Evolutionary conservation across 1,140 invertebrate species (phyloP).

Genomic region (Bicyclus anynana): DNA sequence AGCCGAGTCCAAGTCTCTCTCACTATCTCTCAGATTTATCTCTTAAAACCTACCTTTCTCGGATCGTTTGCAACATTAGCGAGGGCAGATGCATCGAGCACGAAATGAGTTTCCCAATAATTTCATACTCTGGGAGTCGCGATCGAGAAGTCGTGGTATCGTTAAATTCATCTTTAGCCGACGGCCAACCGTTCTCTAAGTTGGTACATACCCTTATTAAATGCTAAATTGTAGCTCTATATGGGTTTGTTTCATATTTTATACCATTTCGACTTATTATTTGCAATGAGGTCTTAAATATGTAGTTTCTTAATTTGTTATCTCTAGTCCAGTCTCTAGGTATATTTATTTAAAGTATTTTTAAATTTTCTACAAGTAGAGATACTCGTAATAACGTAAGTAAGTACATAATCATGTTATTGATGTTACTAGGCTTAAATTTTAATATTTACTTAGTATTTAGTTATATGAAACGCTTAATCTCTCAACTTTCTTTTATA

Average conservation of each 20-base stretch:
- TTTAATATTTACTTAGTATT: too few species aligned
- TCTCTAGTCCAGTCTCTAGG: too few species aligned
- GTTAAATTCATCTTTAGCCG: constrained; percentile 50
- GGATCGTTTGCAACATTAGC: constrained; percentile 62
- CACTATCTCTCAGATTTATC: constrained; percentile 63
- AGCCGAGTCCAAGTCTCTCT: constrained; percentile 41
- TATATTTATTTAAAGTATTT: too few species aligned
- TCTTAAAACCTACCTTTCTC: constrained; percentile 58
- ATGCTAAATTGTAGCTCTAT: constrained; percentile 64
- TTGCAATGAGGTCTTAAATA: too few species aligned
- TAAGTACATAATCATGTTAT: too few species aligned
- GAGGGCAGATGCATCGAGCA: constrained; percentile 64
- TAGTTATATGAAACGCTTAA: too few species aligned
- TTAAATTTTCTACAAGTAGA: too few species aligned
- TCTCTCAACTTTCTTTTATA: too few species aligned
- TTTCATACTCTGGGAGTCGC: constrained; percentile 56
- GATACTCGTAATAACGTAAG: too few species aligned
- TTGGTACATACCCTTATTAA: constrained; percentile 56
- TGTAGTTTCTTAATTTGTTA: too few species aligned
- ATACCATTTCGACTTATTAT: not conserved
- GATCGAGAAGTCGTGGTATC: constrained; percentile 52
- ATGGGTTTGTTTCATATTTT: not conserved
- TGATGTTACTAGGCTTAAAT: too few species aligned
- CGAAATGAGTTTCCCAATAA: constrained; percentile 69
- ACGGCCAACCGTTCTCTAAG: constrained; percentile 51